A percentile compares a stretch with the other conserved stretches of the same genome.
Evolutionary conservation across 1,140 invertebrate species (phyloP).

Genomic region (Thrips palmi): DNA sequence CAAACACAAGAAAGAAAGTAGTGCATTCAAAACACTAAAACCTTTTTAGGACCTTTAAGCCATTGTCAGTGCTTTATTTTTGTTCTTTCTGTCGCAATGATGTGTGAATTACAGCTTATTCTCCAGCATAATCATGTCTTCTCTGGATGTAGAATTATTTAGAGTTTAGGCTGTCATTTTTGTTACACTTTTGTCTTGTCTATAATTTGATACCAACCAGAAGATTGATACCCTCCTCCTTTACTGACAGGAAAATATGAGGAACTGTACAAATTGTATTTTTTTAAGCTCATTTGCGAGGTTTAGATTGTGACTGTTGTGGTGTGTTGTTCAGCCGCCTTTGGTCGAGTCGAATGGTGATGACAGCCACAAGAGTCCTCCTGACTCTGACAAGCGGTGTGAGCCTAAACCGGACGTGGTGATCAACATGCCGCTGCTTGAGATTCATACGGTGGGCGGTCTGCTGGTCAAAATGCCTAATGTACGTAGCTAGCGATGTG

Average conservation of each 20-base stretch:
- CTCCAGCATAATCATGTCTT: no score
- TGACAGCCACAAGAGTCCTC: constrained; percentile 39
- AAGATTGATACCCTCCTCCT: no score
- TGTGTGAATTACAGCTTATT: no score
- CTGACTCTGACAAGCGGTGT: constrained; percentile 39
- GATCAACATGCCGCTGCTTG: constrained; percentile 37
- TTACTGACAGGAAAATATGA: not conserved
- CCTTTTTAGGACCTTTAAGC: no score
- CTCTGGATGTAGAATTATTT: no score
- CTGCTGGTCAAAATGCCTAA: constrained; percentile 79
- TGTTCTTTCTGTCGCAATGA: no score
- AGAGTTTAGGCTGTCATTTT: no score
- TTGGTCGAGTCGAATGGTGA: constrained; percentile 31
- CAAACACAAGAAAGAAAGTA: no score
- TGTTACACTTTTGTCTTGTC: no score
- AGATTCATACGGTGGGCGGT: constrained; percentile 58
- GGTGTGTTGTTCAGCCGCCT: constrained; percentile 26
- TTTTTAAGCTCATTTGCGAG: not conserved
- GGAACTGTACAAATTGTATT: not conserved
- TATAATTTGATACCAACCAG: no score
- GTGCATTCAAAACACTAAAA: no score
- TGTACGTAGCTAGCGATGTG: constrained; percentile 32
- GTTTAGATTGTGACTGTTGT: constrained; percentile 7
- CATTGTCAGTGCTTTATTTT: no score
- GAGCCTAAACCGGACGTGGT: constrained; percentile 41